Conservation (phyloP, 2,113 vertebrate species). For the Acrocephalus arundinaceus region DNA sequence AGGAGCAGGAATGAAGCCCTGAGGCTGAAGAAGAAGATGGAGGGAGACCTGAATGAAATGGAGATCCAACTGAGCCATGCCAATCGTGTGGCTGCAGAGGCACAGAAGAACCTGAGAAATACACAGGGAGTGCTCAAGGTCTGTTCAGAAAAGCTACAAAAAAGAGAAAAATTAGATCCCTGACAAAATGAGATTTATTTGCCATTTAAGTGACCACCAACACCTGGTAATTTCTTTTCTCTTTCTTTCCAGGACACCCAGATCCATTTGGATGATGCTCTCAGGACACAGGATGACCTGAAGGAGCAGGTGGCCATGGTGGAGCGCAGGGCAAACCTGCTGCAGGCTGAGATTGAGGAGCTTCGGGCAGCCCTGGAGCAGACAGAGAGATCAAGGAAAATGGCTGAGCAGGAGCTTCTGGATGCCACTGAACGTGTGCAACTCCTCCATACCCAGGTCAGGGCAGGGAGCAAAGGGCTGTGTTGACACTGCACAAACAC, state of each 20-base stretch:
- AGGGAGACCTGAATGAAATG: slow-evolving; percentile 84
- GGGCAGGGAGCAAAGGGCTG: not conserved
- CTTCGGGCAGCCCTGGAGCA: not conserved
- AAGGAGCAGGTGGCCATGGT: slow-evolving; percentile 85
- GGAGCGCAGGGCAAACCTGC: slow-evolving; percentile 81
- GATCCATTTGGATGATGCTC: slow-evolving; percentile 80
- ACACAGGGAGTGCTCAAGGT: not conserved
- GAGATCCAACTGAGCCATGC: slow-evolving; percentile 82
- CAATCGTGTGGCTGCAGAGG: slow-evolving; percentile 27
- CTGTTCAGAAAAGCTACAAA: no score
- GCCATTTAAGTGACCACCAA: no score
- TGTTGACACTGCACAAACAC: not conserved
- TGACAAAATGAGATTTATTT: no score
- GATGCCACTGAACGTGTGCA: slow-evolving; percentile 79
- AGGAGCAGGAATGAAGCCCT: slow-evolving; percentile 77
- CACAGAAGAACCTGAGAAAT: not conserved
- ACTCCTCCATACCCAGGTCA: slow-evolving; percentile 88
- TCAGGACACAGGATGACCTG: slow-evolving; percentile 80
- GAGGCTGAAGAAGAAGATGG: slow-evolving; percentile 83
- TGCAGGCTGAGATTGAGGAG: not conserved
- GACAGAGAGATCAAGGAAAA: not conserved
- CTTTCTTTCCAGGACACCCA: slow-evolving; percentile 86
- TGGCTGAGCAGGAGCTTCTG: not conserved
- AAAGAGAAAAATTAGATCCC: no score
- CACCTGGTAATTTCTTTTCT: no score